These are phyloP conservation scores for Apomyelois bistriatella DNA, from an alignment of 2,888 invertebrate genomes.

Conservation along the genomic window DNA sequence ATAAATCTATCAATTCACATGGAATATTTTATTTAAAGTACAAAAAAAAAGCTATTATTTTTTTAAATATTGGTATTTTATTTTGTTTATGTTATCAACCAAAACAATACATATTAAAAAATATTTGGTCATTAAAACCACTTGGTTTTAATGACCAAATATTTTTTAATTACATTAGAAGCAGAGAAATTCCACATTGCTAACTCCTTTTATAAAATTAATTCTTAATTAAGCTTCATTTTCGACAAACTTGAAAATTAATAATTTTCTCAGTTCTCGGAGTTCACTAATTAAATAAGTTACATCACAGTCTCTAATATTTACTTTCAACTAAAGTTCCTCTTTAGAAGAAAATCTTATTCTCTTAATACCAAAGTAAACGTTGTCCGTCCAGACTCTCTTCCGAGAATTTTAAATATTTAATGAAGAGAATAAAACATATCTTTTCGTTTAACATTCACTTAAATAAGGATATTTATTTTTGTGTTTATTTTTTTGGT, in stretches of 20 bases:
- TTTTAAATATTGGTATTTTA: no score
- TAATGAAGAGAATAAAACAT: not conserved
- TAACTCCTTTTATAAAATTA: no score
- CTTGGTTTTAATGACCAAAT: no score
- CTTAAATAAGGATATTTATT: not conserved
- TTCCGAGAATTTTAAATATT: not conserved
- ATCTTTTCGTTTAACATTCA: not conserved
- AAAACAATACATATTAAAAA: no score
- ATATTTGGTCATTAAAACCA: no score
- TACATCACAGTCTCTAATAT: not conserved
- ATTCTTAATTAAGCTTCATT: conserved; percentile 7
- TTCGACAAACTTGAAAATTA: conserved; percentile 6
- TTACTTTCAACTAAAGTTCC: conserved; percentile 6
- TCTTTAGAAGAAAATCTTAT: not conserved
- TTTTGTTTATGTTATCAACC: no score
- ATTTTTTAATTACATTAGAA: no score
- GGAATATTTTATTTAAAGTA: no score
- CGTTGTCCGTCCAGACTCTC: not conserved
- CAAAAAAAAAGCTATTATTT: no score
- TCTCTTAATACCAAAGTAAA: conserved; percentile 7
- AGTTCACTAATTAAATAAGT: conserved; percentile 11
- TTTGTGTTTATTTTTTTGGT: not conserved
- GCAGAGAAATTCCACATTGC: no score
- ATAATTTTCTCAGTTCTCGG: not conserved
- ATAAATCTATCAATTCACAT: no score